phyloP scores from a whole-genome alignment of 2,888 invertebrate genomes.

The Agrilus biguttatus region DNA sequence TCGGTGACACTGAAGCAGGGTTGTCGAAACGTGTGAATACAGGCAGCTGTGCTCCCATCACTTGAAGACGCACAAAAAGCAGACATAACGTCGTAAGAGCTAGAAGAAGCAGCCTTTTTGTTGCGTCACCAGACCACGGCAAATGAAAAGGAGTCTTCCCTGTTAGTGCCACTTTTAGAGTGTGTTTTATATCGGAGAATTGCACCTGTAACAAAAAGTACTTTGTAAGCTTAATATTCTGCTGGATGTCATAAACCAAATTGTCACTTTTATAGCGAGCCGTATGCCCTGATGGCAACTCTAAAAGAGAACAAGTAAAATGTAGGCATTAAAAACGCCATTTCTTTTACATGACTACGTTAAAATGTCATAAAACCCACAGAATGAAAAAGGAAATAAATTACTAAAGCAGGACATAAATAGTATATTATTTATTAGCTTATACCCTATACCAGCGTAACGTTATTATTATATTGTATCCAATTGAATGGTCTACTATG shows the following conservation, averaged over 20 bases:
- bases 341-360: too few relatives aligned
- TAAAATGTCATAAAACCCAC: too few relatives aligned
- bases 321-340: too few relatives aligned
- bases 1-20: conserved; percentile 80
- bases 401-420: too few relatives aligned
- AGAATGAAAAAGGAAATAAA: too few relatives aligned
- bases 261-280: too few relatives aligned
- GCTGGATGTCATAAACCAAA: background rate
- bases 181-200: conserved; percentile 33
- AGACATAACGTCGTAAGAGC: conserved; percentile 66
- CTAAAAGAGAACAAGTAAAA: too few relatives aligned
- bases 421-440: too few relatives aligned
- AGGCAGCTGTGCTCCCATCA: conserved; percentile 93
- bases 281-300: too few relatives aligned
- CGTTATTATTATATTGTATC: too few relatives aligned
- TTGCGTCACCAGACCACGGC: conserved; percentile 50
- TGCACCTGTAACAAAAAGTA: conserved; percentile 29
- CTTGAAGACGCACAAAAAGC: conserved; percentile 70
- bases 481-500: too few relatives aligned
- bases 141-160: conserved; percentile 38
- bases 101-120: conserved; percentile 66
- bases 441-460: too few relatives aligned
- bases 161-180: conserved; percentile 33
- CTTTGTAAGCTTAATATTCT: conserved; percentile 3
- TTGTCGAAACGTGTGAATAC: conserved; percentile 96